A percentile compares a stretch with the other conserved stretches of the same genome.
Evolutionary conservation across 2,888 invertebrate genomes (phyloP).

Genomic region (Cordilura impudica): DNA sequence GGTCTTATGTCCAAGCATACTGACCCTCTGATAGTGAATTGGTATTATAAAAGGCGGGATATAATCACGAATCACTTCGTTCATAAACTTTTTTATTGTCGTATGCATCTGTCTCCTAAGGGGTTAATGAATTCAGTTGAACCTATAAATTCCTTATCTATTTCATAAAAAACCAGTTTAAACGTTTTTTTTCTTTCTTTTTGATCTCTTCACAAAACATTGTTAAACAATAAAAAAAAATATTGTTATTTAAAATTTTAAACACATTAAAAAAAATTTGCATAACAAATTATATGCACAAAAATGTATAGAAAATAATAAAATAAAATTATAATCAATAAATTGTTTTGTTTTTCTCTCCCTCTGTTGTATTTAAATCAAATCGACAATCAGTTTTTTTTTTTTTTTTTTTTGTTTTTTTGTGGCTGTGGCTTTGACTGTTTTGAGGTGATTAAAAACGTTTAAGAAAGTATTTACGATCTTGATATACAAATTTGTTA

Average conservation of each 20-base stretch:
- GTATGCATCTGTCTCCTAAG: background rate
- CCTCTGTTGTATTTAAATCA: background rate
- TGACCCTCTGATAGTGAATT: no score
- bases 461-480: conserved; percentile 30
- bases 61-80: no score
- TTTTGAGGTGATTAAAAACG: conserved; percentile 39
- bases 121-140: background rate
- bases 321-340: conserved; percentile 52
- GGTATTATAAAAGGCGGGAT: no score
- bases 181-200: background rate
- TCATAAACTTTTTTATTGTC: background rate
- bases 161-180: conserved; percentile 6
- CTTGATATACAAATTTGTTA: conserved; percentile 35
- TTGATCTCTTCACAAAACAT: background rate
- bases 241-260: conserved; percentile 9
- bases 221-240: conserved; percentile 18
- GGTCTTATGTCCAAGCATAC: no score
- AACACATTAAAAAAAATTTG: conserved; percentile 45
- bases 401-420: background rate
- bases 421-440: background rate
- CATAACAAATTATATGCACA: conserved; percentile 57
- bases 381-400: conserved; percentile 9
- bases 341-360: conserved; percentile 7
- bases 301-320: conserved; percentile 35
- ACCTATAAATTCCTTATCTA: background rate